phyloP scores from a whole-genome alignment of 2,888 invertebrate genomes.

The Hetaerina titia region DNA sequence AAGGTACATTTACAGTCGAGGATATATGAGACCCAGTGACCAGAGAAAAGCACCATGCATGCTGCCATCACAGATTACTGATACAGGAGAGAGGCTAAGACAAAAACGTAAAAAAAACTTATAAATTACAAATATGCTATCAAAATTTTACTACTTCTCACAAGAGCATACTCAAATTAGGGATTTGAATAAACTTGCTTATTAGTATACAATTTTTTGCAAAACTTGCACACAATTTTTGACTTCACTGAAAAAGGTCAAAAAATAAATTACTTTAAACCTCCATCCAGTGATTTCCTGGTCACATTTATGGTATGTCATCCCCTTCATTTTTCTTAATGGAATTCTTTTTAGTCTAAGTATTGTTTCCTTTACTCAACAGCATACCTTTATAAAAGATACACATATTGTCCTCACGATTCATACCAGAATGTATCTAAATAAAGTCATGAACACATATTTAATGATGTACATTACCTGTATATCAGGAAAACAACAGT shows the following conservation, averaged over 20 bases:
- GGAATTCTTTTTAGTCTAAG: slow-evolving; percentile 56
- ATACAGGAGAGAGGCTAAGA: slow-evolving; percentile 49
- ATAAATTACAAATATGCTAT: slow-evolving; percentile 30
- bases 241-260: slow-evolving; percentile 32
- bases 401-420: slow-evolving; percentile 67
- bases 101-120: neutral
- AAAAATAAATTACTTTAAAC: slow-evolving; percentile 63
- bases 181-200: slow-evolving; percentile 12
- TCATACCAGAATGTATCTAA: slow-evolving; percentile 65
- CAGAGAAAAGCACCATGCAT: slow-evolving; percentile 68
- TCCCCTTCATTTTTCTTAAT: slow-evolving; percentile 41
- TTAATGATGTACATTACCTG: slow-evolving; percentile 58
- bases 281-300: slow-evolving; percentile 60
- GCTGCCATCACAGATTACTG: slow-evolving; percentile 57
- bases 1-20: slow-evolving; percentile 67
- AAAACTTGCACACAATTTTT: neutral
- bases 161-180: slow-evolving; percentile 32
- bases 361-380: slow-evolving; percentile 59
- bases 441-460: slow-evolving; percentile 67
- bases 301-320: slow-evolving; percentile 57
- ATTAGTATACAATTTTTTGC: neutral
- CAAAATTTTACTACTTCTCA: neutral
- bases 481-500: slow-evolving; percentile 63
- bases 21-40: slow-evolving; percentile 67
- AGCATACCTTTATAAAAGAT: slow-evolving; percentile 67